Evolutionary conservation across 1,140 invertebrate species (phyloP).

Genomic region (Zaprionus vittiger): DNA sequence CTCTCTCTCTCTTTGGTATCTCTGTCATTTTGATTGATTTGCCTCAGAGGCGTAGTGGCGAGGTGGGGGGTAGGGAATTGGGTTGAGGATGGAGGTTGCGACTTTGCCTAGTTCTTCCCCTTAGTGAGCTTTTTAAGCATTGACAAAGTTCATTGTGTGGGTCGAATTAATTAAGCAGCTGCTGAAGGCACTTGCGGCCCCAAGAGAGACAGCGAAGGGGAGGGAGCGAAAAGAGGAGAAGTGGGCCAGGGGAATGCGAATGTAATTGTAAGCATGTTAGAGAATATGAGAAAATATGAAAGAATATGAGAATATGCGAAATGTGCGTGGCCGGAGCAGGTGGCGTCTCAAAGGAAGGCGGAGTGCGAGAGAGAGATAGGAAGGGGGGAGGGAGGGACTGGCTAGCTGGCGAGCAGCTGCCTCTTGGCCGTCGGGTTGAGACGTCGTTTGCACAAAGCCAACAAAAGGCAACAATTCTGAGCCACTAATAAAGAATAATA

Average conservation of each 20-base stretch:
- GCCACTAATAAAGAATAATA: conserved; percentile 82
- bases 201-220: background rate
- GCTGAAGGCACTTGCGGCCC: conserved; percentile 42
- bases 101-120: conserved; percentile 22
- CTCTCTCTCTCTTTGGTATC: conserved; percentile 2
- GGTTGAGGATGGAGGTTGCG: background rate
- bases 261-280: conserved; percentile 32
- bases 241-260: conserved; percentile 10
- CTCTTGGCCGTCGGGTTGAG: conserved; percentile 38
- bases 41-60: background rate
- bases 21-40: conserved; percentile 65
- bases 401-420: conserved; percentile 2
- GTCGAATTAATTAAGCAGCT: conserved; percentile 69
- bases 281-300: conserved; percentile 5
- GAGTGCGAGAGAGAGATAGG: background rate
- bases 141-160: conserved; percentile 52
- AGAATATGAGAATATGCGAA: conserved; percentile 6
- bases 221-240: background rate
- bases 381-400: background rate
- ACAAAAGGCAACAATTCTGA: conserved; percentile 81
- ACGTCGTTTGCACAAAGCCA: conserved; percentile 69
- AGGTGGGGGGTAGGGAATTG: background rate
- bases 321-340: conserved; percentile 32
- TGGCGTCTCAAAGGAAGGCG: conserved; percentile 1
- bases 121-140: conserved; percentile 31